Evolutionary conservation across 2,113 vertebrate genomes (phyloP), one percentile per base, ranked within the genome.

Genomic region (Perognathus longimembris): DNA sequence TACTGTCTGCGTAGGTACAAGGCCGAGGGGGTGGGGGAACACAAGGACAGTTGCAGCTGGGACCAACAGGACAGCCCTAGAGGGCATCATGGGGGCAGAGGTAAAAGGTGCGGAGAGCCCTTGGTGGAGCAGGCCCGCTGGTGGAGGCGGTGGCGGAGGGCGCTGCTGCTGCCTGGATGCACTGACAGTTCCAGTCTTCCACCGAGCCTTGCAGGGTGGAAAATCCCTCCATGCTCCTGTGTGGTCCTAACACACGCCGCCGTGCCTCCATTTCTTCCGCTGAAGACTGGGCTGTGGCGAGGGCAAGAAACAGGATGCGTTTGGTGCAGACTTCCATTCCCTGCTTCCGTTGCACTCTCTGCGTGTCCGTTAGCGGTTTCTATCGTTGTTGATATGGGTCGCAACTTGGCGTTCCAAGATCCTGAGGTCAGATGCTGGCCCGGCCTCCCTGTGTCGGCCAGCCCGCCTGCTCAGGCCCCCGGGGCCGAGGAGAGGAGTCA

Each of bases 61-160:
- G 21, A 5, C 11, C 7, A 14, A 45, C 21, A 5, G 9, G 10
- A 24, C 1, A 28, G 7, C 28, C 8, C 36, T 17, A 14, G 1
- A 7, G 54, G 11, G 8, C 32, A 5, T 4, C 1, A 28, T 1
- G 26, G 26, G 69, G 45, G 63, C 30, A 30, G n/a, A 30, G 26
- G 28, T 0, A 17, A 9, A 24, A 26, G 20, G 30, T 57, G 11
- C 50, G 15, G 50, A 45, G 34, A 38, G 20, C 26, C 11, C 24
- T 66, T n/a, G 6, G 32, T 30, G 21, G 34, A 57, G 8, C 2
- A 1, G 32, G 42, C 42, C 30, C 18, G 3, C 64, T 11, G 38
- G 15, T n/a, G 57, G 28, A 36, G 5, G 36, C 7, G 38, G 34
- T 12, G 5, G 64, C 28, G 17, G 64, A 59, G 73, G 50, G 17